Conservation (phyloP, 2,888 invertebrate species). For the Drosophila limbata region DNA sequence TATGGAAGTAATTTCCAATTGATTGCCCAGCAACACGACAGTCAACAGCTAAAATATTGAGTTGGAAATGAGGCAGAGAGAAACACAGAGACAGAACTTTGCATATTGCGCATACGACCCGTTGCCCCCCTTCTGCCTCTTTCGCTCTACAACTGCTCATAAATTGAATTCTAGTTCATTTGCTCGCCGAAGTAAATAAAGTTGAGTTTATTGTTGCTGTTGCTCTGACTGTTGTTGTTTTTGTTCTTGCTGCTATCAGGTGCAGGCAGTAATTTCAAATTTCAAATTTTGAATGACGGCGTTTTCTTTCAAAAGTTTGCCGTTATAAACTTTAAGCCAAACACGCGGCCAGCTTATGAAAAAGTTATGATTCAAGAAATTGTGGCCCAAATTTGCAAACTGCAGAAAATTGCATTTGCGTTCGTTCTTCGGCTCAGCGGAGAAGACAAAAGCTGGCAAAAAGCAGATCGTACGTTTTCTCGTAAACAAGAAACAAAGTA, state of each 20-base stretch:
- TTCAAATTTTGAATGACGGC: conserved; percentile 10
- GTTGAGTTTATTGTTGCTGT: conserved; percentile 19
- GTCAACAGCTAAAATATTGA: conserved; percentile 46
- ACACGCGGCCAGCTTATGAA: conserved; percentile 13
- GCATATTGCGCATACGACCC: conserved; percentile 50
- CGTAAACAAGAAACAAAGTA: background rate
- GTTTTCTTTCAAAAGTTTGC: conserved; percentile 16
- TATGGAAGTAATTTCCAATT: conserved; percentile 63
- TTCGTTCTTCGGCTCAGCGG: background rate
- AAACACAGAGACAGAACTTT: conserved; percentile 8
- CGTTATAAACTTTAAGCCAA: conserved; percentile 14
- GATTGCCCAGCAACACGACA: conserved; percentile 51
- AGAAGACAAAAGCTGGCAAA: background rate
- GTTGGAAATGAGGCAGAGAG: background rate
- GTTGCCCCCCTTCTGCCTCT: conserved; percentile 2
- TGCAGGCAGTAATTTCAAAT: conserved; percentile 28
- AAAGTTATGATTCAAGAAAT: conserved; percentile 24
- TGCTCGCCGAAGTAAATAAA: conserved; percentile 52
- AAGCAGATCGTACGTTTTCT: background rate
- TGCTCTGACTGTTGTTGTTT: background rate
- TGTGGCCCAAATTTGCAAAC: background rate
- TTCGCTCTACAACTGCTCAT: conserved; percentile 20
- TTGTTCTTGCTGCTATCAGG: conserved; percentile 26
- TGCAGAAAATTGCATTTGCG: conserved; percentile 32
- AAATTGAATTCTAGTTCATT: conserved; percentile 57